Percentiles rank a stretch among this genome's conserved stretches.
Conservation (phyloP, 2,888 invertebrate genomes). For the Chrysotoxum bicinctum region DNA sequence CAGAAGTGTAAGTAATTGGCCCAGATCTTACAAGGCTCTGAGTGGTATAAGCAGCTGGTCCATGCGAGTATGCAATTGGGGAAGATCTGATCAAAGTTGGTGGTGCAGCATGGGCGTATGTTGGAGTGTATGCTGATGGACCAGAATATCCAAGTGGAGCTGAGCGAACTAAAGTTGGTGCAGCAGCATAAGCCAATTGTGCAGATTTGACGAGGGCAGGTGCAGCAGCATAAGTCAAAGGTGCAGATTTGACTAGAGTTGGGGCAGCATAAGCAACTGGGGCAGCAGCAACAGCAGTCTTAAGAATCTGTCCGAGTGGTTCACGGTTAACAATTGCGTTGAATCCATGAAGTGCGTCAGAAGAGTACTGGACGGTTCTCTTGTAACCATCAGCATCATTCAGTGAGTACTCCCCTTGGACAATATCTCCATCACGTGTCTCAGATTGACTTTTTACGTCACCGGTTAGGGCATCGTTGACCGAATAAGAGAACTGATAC, state of each 20-base stretch:
- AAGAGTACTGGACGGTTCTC: conserved; percentile 79
- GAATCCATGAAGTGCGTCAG: conserved; percentile 79
- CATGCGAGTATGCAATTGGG: conserved; percentile 52
- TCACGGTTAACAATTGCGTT: conserved; percentile 79
- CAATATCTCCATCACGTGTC: conserved; percentile 80
- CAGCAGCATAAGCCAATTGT: conserved; percentile 14
- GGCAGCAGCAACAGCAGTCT: conserved; percentile 73
- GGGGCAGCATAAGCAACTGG: conserved; percentile 53
- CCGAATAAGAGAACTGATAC: conserved; percentile 77
- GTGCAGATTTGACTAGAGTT: conserved; percentile 42
- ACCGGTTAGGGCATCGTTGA: conserved; percentile 79
- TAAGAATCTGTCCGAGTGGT: conserved; percentile 63
- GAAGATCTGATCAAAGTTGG: conserved; percentile 53
- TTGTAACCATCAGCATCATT: conserved; percentile 80
- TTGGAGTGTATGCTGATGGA: conserved; percentile 25
- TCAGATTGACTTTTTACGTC: conserved; percentile 80
- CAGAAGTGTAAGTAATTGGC: conserved; percentile 56
- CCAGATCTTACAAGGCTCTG: conserved; percentile 35
- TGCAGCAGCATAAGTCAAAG: conserved; percentile 41
- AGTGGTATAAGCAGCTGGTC: conserved; percentile 58
- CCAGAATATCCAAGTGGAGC: conserved; percentile 13
- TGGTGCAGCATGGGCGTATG: conserved; percentile 54
- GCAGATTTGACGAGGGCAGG: conserved; percentile 16
- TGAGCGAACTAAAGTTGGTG: conserved; percentile 11
- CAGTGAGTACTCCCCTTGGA: conserved; percentile 80